Evolutionary conservation across 2,797 vertebrate genomes (phyloP), one percentile per base, ranked within the genome.

Genomic region (Heterohyrax brucei): DNA sequence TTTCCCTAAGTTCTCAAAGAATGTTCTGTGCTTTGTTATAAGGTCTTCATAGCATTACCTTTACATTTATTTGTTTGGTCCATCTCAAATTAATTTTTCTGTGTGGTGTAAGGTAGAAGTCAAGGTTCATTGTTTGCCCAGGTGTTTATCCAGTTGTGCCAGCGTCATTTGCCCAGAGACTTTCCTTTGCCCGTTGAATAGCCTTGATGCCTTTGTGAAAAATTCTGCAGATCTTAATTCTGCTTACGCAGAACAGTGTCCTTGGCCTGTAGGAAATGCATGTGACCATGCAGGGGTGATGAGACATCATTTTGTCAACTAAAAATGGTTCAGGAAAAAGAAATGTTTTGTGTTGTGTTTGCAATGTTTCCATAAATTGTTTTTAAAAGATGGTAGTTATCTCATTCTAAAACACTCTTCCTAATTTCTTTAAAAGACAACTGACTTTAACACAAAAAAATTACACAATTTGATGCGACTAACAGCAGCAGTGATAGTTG

Each of bases 291-390:
- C 68, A 78, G 46, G 80, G 33, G n/a, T 72, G 73, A 26, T 77
- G 53, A 84, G 62, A 26, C 72, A 18, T 75, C 44, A 26, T 22
- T 39, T 39, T 73, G 12, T 19, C 33, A 64, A 6, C 50, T 84
- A 75, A 44, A 89, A n/a, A 56, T 75, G 72, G 44, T 62, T 84
- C 66, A 70, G 28, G n/a, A 53, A 82, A 93, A 91, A 62, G 33
- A 24, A 70, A 56, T 72, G 64, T 12, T 79, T 93, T 79, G 14
- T 77, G 22, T 66, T 75, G 3, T 77, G 62, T 26, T 56, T 86
- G 28, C 33, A 84, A 28, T 39, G 75, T 87, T 87, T 81, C 68
- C 83, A 1, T 91, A 86, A 80, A 56, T 89, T 76, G 70, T 64
- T 39, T 16, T 87, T 76, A 76, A 76, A 46, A 26, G 9, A 46